Base-by-base conservation (phyloP, 2,113 vertebrate genomes). In the Neogale vison region DNA sequence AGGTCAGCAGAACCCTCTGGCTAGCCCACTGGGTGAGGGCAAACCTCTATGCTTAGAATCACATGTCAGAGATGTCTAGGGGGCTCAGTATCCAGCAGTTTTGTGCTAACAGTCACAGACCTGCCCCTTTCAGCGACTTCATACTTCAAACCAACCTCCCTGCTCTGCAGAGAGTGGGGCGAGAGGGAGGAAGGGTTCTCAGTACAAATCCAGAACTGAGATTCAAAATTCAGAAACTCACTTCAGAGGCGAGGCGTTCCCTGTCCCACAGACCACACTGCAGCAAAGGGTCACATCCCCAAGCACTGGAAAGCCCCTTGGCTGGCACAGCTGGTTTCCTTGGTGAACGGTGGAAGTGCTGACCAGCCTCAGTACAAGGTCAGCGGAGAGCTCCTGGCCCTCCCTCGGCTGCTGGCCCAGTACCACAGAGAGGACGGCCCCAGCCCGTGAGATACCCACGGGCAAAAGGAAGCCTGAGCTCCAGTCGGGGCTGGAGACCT, bases 11-110 rank as follows among this genome's bases (percentile, higher is more conserved):
- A 59, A 9, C 24, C 20, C 1, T 42, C 11, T 6, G 17, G 59
- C 10, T 13, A 0, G 7, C 0, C 5, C 6, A 11, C 10, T 4
- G 1, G 23, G 31, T 4, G 0, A 6, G 4, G 18, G 23, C 65
- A 63, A 36, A 65, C 85, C 36, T 26, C 29, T 0, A 0, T 0
- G 0, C 65, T 67, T 3, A 31, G 4, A 74, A n/a, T 1, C 18
- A 6, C 21, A 29, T 57, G 47, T 7, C 74, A 45, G n/a, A 7
- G n/a, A 50, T n/a, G 8, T 4, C 34, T 0, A 20, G 74, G 39
- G 4, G 34, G 24, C 17, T 9, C 34, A 34, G 17, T 39, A 17
- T 0, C 34, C 1, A 29, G 47, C 3, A 3, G n/a, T 47, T 31
- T 77, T 45, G 55, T 67, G 24, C 24, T 42, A 3, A 3, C 8